Evolutionary conservation across 2,797 vertebrate genomes (phyloP).

Genomic region (Neopelma chrysocephalum): DNA sequence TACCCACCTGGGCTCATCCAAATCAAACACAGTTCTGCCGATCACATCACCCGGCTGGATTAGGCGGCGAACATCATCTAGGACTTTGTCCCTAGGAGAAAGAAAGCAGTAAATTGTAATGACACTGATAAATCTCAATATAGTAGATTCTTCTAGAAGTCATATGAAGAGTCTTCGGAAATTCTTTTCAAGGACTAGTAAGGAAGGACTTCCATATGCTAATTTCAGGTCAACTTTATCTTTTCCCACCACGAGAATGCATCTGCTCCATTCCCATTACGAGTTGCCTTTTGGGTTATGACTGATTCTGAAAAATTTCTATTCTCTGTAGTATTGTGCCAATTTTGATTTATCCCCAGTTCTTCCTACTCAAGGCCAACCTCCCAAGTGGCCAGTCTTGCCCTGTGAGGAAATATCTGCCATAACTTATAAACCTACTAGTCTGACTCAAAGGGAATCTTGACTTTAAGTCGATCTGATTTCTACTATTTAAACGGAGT

Average conservation of each 20-base stretch:
- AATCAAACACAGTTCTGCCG: conserved; percentile 86
- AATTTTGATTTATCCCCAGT: not conserved
- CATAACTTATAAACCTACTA: not conserved
- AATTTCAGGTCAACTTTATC: not conserved
- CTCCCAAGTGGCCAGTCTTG: not conserved
- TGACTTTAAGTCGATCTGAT: not conserved
- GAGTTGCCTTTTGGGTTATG: not conserved
- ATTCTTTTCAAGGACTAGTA: not conserved
- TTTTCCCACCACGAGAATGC: not conserved
- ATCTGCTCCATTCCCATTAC: not conserved
- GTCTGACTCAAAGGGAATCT: not conserved
- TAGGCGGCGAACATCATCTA: conserved; percentile 86
- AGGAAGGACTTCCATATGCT: not conserved
- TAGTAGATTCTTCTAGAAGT: not conserved
- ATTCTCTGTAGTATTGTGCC: not conserved
- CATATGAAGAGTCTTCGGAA: not conserved
- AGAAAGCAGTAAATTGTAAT: not conserved
- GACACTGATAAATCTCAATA: not conserved
- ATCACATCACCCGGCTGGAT: conserved; percentile 80
- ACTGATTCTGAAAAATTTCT: not conserved
- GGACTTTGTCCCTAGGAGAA: conserved; percentile 83
- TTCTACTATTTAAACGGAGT: conserved; percentile 1
- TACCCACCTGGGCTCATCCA: conserved; percentile 84
- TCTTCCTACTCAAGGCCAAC: not conserved
- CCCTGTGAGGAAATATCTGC: not conserved